Base-by-base conservation (phyloP, 2,797 vertebrate genomes). In the Varecia variegata region DNA sequence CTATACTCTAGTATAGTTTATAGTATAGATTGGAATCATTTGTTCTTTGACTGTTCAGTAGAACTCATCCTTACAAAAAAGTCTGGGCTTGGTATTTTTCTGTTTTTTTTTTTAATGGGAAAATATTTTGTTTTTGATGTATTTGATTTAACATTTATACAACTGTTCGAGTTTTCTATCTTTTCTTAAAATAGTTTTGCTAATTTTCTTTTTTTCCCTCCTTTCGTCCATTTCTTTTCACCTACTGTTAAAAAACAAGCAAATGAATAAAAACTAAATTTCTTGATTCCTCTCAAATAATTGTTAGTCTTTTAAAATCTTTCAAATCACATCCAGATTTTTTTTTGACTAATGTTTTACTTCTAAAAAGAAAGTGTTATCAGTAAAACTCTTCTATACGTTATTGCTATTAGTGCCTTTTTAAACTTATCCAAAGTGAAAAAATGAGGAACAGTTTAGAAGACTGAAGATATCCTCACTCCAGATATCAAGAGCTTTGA, bases 341-440 rank as follows among this genome's bases (percentile, higher is more conserved):
- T 27, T 54, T 87, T 92, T 90, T 40, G 45, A 56, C 71, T 67
- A 82, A 15, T 40, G 43, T 65, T 83, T 90, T 70, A 52, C 54
- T 93, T 93, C 65, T 92, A 84, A 71, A 93, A 71, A 20, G 35
- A 35, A 95, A 80, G 17, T 45, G 20, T 65, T 74, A 82, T 88
- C 30, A 95, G 62, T 11, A 74, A 91, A 91, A 74, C 15, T 40
- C 7, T 58, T 77, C 15, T 30, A 52, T 68, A 17, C 15, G 12
- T 74, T 80, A 74, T 81, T 7, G 32, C 18, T 50, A 10, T 81
- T 89, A 77, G 32, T 43, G 81, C 23, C 20, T 47, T 93, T 76
- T 74, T 21, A 58, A 93, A 71, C 23, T 88, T 45, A 85, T 17
- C 8, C 35, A 67, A 47, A 47, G 35, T n/a, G 30, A 6, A 20